Evolutionary conservation across 2,797 vertebrate species (phyloP).

Genomic region (Steatocranus sp.): DNA sequence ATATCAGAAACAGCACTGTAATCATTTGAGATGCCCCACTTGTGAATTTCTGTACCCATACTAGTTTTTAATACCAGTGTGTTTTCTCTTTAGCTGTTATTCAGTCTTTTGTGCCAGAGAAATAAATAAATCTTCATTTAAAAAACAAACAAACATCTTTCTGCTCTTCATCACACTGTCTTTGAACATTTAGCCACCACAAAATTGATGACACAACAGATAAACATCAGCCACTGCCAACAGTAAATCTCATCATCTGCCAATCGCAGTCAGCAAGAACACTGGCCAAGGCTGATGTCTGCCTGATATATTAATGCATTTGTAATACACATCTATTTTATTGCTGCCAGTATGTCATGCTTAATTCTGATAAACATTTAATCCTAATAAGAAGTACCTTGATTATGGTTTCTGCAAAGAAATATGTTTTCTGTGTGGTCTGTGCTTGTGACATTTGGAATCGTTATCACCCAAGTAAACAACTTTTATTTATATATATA

Average conservation of each 20-base stretch:
- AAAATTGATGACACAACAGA: background rate
- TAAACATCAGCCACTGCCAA: background rate
- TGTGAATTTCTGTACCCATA: background rate
- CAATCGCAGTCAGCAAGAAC: background rate
- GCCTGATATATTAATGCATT: background rate
- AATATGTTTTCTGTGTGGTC: background rate
- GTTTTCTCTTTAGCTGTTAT: background rate
- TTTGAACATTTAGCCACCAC: background rate
- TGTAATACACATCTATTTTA: background rate
- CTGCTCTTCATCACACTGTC: background rate
- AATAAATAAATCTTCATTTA: background rate
- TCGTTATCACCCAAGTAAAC: background rate
- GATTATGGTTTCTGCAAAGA: background rate
- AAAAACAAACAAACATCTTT: background rate
- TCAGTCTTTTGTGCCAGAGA: rapidly evolving
- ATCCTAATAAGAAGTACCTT: background rate
- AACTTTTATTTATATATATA: background rate
- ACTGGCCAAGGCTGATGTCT: background rate
- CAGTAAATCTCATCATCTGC: background rate
- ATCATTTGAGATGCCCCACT: background rate
- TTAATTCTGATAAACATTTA: background rate
- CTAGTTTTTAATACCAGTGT: background rate
- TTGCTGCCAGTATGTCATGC: background rate
- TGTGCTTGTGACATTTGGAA: background rate
- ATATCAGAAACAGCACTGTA: background rate